Evolutionary conservation across 2,888 invertebrate species (phyloP).

Genomic region (Incurvaria masculella): DNA sequence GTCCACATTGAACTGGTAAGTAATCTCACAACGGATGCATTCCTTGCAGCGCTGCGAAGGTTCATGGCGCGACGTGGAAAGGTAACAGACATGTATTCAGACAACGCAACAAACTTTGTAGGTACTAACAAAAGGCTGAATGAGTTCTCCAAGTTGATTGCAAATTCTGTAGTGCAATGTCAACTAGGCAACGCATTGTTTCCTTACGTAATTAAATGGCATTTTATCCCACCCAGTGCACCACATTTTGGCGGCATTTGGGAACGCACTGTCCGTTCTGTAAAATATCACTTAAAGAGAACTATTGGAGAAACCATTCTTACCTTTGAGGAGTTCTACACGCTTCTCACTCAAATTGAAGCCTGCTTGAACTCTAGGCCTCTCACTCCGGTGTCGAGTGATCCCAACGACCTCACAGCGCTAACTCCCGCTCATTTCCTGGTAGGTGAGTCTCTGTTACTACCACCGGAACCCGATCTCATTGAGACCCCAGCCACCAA

Average conservation of each 20-base stretch:
- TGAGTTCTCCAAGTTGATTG: slow-evolving; percentile 13
- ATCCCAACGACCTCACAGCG: slow-evolving; percentile 16
- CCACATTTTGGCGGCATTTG: slow-evolving; percentile 16
- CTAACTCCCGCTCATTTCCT: slow-evolving; percentile 19
- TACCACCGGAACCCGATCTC: slow-evolving; percentile 11
- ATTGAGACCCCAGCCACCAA: slow-evolving; percentile 12
- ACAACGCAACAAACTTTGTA: slow-evolving; percentile 14
- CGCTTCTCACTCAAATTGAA: slow-evolving; percentile 18
- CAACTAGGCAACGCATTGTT: too few species aligned
- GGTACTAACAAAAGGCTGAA: too few species aligned
- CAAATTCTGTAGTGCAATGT: slow-evolving; percentile 10
- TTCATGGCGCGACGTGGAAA: slow-evolving; percentile 13
- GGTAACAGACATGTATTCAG: slow-evolving; percentile 13
- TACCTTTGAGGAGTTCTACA: slow-evolving; percentile 17
- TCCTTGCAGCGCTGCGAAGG: slow-evolving; percentile 13
- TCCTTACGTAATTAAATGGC: slow-evolving; percentile 6
- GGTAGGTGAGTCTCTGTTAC: slow-evolving; percentile 12
- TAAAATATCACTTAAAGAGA: slow-evolving; percentile 15
- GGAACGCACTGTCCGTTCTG: slow-evolving; percentile 13
- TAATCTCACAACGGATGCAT: slow-evolving; percentile 11
- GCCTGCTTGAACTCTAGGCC: slow-evolving; percentile 18
- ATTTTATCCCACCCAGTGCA: slow-evolving; percentile 13
- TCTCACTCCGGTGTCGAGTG: slow-evolving; percentile 14
- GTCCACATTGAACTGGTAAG: slow-evolving; percentile 11
- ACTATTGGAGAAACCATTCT: slow-evolving; percentile 18